Base-by-base conservation (phyloP, 2,888 invertebrate genomes). In the Lymantria dispar region DNA sequence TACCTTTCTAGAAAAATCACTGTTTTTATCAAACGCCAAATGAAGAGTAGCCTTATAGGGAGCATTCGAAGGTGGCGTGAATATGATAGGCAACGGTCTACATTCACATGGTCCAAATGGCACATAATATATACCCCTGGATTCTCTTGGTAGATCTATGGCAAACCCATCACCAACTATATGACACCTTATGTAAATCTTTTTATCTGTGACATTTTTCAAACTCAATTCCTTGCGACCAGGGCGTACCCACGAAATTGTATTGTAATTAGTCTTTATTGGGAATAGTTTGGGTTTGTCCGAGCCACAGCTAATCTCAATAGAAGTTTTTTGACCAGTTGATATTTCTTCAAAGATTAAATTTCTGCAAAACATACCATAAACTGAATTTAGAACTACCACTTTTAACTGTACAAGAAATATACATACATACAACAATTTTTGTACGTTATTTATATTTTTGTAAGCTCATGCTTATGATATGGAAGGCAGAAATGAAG, bases 181-280 rank as follows among this genome's bases (percentile, higher is more conserved):
- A 39, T 83, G 81, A 45, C 87, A 88, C 15, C 83, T 70, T 3
- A 89, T 69, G 14, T 85, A 79, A 11, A 89, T 60, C 62, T 83
- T 87, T 45, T 76, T 85, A 29, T 87, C 74, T 0, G 74, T 72
- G 0, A 68, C 72, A 52, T 89, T 91, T 59, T 88, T 88, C 48
- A 91, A 54, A 47, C 85, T 89, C 0, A 91, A 67, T 45, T 90
- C 88, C 48, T 87, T 90, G 8, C 85, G 64, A 0, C 84, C 89
- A 0, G 77, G 48, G 1, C 83, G 73, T 3, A 89, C 83, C 85
- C 87, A 91, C 0, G 88, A 86, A 57, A 91, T 66, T 0, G 68
- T 67, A 37, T 64, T 74, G 56, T 76, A 68, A 52, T 81, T 90
- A 0, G 87, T 87, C 55, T 88, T 87, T 15, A 91, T 81, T 0